phyloP scores from a whole-genome alignment of 2,888 invertebrate species.

The Busseola fusca region DNA sequence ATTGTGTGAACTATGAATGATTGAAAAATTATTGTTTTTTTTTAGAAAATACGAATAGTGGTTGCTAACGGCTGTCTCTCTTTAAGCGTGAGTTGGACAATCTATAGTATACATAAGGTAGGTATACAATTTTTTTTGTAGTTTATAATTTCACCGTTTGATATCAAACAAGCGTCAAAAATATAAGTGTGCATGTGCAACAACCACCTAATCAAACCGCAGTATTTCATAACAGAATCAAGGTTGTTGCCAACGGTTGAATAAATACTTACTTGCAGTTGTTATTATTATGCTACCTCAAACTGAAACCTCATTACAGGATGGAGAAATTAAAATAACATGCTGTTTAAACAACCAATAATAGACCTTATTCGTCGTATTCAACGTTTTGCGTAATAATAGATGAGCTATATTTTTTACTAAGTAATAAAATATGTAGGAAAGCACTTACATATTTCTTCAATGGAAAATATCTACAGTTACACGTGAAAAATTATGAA shows the following conservation, averaged over 20 bases:
- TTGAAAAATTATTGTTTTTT: not conserved
- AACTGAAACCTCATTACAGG: conserved; percentile 10
- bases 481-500: conserved; percentile 27
- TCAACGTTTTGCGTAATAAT: not conserved
- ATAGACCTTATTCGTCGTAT: not conserved
- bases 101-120: not conserved
- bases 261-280: not conserved
- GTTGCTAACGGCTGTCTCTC: not conserved
- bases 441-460: not conserved
- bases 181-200: conserved; percentile 18
- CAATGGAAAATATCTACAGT: not conserved
- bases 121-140: too few relatives aligned
- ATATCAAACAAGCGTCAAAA: not conserved
- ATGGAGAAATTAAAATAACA: conserved; percentile 7
- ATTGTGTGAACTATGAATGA: not conserved
- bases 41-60: not conserved
- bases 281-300: conserved; percentile 4
- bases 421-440: not conserved
- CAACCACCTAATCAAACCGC: conserved; percentile 14
- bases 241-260: conserved; percentile 43
- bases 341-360: conserved; percentile 1
- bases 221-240: conserved; percentile 45
- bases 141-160: not conserved
- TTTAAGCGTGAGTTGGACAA: not conserved
- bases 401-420: too few relatives aligned